These are phyloP conservation scores for Crypturellus undulatus DNA, from an alignment of 2,113 vertebrate species.

Conservation along the genomic window DNA sequence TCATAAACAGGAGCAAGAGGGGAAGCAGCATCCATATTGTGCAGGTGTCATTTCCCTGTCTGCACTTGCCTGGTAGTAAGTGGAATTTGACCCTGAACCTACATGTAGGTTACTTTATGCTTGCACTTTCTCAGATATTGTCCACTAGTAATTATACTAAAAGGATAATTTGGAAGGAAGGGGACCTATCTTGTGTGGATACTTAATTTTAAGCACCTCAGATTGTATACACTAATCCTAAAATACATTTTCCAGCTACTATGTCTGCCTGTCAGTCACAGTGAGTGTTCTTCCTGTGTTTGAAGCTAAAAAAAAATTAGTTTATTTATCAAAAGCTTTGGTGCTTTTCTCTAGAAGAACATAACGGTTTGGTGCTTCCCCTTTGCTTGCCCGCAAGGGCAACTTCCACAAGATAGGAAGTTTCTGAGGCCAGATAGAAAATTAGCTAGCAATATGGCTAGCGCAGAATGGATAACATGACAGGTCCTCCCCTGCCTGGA, in stretches of 20 bases:
- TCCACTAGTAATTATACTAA: neutral
- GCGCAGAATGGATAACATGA: neutral
- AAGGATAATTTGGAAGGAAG: neutral
- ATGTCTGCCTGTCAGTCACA: neutral
- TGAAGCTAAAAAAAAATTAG: constrained; percentile 1
- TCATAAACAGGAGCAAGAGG: neutral
- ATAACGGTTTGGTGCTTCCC: neutral
- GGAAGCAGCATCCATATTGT: neutral
- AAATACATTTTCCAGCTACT: neutral
- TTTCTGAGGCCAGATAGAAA: neutral
- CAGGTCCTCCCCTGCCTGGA: accelerated
- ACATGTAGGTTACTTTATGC: neutral
- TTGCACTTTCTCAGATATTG: neutral
- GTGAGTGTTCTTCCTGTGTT: neutral
- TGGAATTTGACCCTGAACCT: neutral
- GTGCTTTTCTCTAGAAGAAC: neutral
- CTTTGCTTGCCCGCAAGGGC: neutral
- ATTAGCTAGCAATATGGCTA: neutral
- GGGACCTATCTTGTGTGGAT: neutral
- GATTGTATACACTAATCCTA: neutral
- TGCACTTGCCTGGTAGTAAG: neutral
- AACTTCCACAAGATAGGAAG: neutral
- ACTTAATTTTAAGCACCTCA: neutral
- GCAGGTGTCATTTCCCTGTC: neutral
- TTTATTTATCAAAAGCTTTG: neutral